A percentile compares a stretch with the other conserved stretches of the same genome.
These are phyloP conservation scores for Myocastor coypus DNA, from an alignment of 2,113 vertebrate genomes.

Conservation along the genomic window DNA sequence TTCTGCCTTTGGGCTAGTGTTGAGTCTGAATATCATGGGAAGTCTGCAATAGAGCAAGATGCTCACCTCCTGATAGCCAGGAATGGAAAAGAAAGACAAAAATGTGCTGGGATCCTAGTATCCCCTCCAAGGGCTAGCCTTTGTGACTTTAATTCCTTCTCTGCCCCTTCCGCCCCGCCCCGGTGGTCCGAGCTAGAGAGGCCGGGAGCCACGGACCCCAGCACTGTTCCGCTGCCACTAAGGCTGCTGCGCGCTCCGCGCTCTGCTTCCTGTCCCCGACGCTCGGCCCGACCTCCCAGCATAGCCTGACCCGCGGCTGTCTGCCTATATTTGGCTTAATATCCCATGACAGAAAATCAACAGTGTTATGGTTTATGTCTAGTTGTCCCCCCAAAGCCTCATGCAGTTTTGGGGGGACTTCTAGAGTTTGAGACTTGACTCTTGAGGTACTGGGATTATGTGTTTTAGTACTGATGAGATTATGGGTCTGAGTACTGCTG, in stretches of 20 bases:
- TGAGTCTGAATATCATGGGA: neutral
- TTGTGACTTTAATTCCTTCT: too few species aligned
- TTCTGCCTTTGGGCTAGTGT: neutral
- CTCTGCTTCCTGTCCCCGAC: neutral
- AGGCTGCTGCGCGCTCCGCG: neutral
- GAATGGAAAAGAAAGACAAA: neutral
- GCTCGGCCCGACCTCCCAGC: slow-evolving; percentile 15
- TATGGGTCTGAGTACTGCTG: too few species aligned
- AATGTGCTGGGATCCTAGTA: neutral
- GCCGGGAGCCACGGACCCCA: neutral
- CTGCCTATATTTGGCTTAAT: slow-evolving; percentile 29
- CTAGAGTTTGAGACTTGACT: too few species aligned
- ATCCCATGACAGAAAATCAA: slow-evolving; percentile 24
- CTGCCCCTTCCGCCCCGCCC: slow-evolving; percentile 57
- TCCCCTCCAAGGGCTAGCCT: neutral
- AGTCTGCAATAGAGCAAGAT: neutral
- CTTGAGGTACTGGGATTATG: too few species aligned
- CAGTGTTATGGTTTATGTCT: too few species aligned
- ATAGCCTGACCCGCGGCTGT: slow-evolving; percentile 50
- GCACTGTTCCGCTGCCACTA: neutral
- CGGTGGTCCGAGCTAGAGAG: neutral
- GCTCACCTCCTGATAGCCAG: neutral
- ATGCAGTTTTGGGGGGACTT: too few species aligned
- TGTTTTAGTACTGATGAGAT: too few species aligned
- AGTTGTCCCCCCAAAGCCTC: too few species aligned